Conservation (phyloP, 2,888 invertebrate genomes). For the Caenorhabditis sp. region DNA sequence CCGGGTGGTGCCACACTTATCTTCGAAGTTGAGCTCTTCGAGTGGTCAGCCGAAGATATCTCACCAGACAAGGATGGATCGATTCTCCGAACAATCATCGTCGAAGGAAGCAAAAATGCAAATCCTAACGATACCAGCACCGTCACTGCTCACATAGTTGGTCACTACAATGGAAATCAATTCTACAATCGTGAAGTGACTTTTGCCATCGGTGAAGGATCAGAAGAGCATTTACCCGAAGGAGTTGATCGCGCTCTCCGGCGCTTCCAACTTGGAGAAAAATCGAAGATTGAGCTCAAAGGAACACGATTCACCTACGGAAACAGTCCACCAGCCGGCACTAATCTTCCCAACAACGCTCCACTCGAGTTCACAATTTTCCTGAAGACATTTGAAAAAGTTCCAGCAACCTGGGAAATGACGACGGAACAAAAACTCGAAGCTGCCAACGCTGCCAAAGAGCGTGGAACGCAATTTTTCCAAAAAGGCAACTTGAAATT, state of each 20-base stretch:
- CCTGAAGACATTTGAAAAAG: conserved; percentile 84
- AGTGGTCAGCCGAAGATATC: conserved; percentile 79
- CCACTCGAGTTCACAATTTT: conserved; percentile 83
- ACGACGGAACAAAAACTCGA: conserved; percentile 82
- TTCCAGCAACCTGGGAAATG: conserved; percentile 84
- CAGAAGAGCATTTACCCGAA: conserved; percentile 78
- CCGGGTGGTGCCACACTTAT: conserved; percentile 86
- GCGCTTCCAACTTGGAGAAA: conserved; percentile 77
- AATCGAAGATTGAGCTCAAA: conserved; percentile 57
- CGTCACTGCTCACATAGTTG: conserved; percentile 83
- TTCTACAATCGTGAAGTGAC: conserved; percentile 85
- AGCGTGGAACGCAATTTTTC: conserved; percentile 88
- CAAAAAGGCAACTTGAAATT: conserved; percentile 74
- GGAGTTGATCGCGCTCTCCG: conserved; percentile 85
- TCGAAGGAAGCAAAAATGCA: conserved; percentile 79
- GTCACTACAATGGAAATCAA: conserved; percentile 77
- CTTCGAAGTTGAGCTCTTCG: conserved; percentile 78
- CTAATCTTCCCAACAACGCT: conserved; percentile 82
- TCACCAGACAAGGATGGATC: conserved; percentile 84
- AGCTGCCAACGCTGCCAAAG: conserved; percentile 84
- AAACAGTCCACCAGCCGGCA: conserved; percentile 74
- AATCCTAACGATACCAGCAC: conserved; percentile 84
- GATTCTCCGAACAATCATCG: conserved; percentile 79
- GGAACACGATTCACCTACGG: conserved; percentile 60
- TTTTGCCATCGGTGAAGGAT: conserved; percentile 87